These are phyloP conservation scores for Dusona sp. DNA, from an alignment of 2,888 invertebrate genomes.

Conservation along the genomic window DNA sequence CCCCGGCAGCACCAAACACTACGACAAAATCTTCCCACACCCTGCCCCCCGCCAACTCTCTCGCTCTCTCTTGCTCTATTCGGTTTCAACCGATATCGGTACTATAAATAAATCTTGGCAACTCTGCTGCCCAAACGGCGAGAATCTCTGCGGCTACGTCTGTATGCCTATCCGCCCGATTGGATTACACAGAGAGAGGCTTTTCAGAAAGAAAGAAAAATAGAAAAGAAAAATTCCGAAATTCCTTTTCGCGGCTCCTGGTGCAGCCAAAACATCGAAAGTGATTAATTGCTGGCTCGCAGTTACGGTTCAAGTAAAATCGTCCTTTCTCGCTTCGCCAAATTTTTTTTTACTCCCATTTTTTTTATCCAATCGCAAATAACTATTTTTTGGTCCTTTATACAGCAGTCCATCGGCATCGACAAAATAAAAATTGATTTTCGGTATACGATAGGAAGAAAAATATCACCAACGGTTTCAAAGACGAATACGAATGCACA, in stretches of 20 bases:
- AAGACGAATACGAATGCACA: no score
- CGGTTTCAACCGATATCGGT: slow-evolving; percentile 58
- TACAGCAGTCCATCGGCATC: no score
- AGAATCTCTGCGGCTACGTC: slow-evolving; percentile 42
- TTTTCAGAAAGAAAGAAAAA: slow-evolving; percentile 14
- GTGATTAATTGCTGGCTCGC: no score
- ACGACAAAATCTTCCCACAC: slow-evolving; percentile 48
- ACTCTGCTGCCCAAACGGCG: slow-evolving; percentile 40
- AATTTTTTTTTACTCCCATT: no score
- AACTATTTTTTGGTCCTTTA: no score
- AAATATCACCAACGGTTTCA: neutral
- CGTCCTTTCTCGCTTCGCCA: neutral
- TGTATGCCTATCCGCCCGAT: slow-evolving; percentile 36
- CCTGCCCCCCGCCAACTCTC: no score
- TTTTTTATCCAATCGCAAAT: no score
- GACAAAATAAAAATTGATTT: neutral
- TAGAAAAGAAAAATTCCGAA: neutral
- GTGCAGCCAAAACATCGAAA: slow-evolving; percentile 6
- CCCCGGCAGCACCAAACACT: slow-evolving; percentile 36
- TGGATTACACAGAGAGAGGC: slow-evolving; percentile 47
- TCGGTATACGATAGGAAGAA: neutral
- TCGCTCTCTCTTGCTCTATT: slow-evolving; percentile 20
- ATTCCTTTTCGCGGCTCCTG: slow-evolving; percentile 17
- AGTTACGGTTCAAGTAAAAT: neutral
- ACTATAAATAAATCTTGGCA: slow-evolving; percentile 66